phyloP scores from a whole-genome alignment of 1,140 invertebrate genomes.

The Heliconius melpomene region DNA sequence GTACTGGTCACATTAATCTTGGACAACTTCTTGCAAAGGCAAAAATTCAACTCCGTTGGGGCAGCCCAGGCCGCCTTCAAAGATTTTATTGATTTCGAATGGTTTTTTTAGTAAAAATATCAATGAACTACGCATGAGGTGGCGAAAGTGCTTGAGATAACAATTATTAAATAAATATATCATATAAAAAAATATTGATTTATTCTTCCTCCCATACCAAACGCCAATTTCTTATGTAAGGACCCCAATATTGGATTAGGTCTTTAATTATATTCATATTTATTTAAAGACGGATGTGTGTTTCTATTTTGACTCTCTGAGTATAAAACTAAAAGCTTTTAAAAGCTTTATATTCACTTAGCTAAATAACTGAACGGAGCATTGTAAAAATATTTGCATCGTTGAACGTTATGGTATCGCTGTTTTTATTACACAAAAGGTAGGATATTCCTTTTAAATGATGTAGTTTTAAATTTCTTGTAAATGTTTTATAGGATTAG shows the following conservation, averaged over 20 bases:
- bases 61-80: too few relatives aligned
- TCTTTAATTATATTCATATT: background rate
- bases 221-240: background rate
- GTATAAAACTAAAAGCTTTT: conserved; percentile 10
- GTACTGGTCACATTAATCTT: too few relatives aligned
- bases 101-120: too few relatives aligned
- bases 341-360: conserved; percentile 1
- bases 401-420: background rate
- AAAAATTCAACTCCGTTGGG: too few relatives aligned
- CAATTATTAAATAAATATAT: too few relatives aligned
- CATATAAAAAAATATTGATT: too few relatives aligned
- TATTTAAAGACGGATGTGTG: background rate
- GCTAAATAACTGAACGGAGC: background rate
- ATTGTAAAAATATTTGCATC: background rate
- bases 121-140: too few relatives aligned
- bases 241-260: background rate
- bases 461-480: background rate
- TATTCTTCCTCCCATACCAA: too few relatives aligned
- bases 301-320: background rate
- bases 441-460: background rate
- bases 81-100: too few relatives aligned
- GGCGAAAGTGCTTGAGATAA: too few relatives aligned
- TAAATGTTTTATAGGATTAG: background rate
- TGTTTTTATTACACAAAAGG: background rate
- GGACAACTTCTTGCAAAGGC: too few relatives aligned